A percentile compares a stretch with the other conserved stretches of the same genome.
Conservation (phyloP, 1,140 invertebrate genomes). For the Drosophila chauvacae region DNA sequence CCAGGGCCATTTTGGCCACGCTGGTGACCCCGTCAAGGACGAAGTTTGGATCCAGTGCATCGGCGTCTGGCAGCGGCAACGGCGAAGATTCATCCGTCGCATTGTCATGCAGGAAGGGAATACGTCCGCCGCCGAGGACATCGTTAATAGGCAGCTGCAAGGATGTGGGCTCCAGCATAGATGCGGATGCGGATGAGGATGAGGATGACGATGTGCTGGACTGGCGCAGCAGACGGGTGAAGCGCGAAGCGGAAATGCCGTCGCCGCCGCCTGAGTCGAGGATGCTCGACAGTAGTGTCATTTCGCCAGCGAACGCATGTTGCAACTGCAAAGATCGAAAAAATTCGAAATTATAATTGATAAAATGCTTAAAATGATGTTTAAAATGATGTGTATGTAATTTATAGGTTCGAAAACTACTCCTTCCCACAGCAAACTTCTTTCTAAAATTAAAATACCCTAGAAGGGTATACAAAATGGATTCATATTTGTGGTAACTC, state of each 20-base stretch:
- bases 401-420: no score
- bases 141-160: constrained; percentile 4
- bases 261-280: constrained; percentile 23
- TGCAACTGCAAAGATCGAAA: constrained; percentile 1
- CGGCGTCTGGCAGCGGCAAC: neutral
- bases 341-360: neutral
- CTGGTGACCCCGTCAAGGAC: constrained; percentile 41
- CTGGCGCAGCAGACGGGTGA: constrained; percentile 24
- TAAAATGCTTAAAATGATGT: neutral
- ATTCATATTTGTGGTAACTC: no score
- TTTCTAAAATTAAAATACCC: no score
- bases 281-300: constrained; percentile 37
- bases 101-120: constrained; percentile 28
- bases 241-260: constrained; percentile 18
- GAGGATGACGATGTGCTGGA: constrained; percentile 17
- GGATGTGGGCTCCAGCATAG: constrained; percentile 44
- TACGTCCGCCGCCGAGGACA: constrained; percentile 5
- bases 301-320: constrained; percentile 21
- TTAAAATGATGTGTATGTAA: no score
- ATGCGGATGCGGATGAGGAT: constrained; percentile 3
- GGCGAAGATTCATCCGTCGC: neutral
- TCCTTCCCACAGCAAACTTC: no score
- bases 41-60: constrained; percentile 4
- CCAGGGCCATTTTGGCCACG: constrained; percentile 36
- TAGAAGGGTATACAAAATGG: no score